Evolutionary conservation across 1,140 invertebrate genomes (phyloP).

Genomic region (Lethrus apterus): DNA sequence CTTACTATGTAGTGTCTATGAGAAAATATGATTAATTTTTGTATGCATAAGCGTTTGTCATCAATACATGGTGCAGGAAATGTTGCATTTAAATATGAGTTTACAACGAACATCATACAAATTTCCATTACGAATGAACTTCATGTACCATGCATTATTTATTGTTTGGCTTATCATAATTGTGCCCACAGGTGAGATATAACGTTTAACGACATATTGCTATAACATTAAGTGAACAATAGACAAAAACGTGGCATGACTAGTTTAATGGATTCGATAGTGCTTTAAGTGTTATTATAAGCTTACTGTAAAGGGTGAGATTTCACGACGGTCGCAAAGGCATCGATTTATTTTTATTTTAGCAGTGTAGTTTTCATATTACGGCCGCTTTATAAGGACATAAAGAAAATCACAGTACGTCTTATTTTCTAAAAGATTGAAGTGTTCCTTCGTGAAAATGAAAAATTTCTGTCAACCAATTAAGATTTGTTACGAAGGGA

Average conservation of each 20-base stretch:
- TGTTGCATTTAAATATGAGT: conserved; percentile 2
- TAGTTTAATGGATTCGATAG: conserved; percentile 7
- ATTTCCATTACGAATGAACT: not conserved
- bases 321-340: too few species aligned
- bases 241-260: conserved; percentile 12
- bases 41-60: conserved; percentile 10
- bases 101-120: not conserved
- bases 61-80: conserved; percentile 6
- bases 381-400: not conserved
- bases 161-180: conserved; percentile 10
- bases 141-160: not conserved
- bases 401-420: not conserved
- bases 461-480: too few species aligned
- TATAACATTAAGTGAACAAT: too few species aligned
- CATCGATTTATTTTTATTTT: too few species aligned
- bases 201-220: conserved; percentile 7
- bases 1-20: conserved; percentile 13
- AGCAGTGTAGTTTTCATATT: too few species aligned
- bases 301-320: too few species aligned
- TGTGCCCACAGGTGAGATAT: conserved; percentile 9
- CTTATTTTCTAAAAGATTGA: conserved; percentile 3
- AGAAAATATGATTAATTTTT: conserved; percentile 14
- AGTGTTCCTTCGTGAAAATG: too few species aligned
- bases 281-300: conserved; percentile 6
- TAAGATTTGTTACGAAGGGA: too few species aligned